These are phyloP conservation scores for Macrobrachium nipponense DNA, from an alignment of 1,140 invertebrate genomes.

Conservation along the genomic window DNA sequence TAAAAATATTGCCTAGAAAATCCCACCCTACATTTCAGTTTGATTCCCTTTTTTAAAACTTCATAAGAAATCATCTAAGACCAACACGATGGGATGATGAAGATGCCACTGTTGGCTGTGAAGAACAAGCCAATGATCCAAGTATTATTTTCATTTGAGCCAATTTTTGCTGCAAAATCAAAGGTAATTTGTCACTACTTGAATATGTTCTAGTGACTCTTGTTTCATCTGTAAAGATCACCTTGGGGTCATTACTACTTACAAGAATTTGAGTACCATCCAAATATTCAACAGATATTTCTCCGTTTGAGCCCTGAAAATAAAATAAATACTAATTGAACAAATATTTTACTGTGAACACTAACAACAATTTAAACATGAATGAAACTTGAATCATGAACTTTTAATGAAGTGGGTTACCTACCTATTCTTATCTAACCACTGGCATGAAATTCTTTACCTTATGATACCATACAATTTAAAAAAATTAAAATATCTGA, in stretches of 20 bases:
- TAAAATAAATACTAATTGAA: not conserved
- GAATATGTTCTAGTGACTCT: constrained; percentile 15
- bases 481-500: no score
- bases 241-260: constrained; percentile 40
- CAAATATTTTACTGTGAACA: not conserved
- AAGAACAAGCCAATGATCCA: constrained; percentile 8
- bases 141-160: constrained; percentile 33
- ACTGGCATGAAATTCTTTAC: no score
- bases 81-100: no score
- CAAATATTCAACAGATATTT: constrained; percentile 37
- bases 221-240: constrained; percentile 29
- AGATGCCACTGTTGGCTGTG: not conserved
- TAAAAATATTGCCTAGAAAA: no score
- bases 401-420: no score
- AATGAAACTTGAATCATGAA: no score
- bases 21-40: no score
- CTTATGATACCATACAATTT: no score
- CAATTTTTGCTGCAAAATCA: constrained; percentile 26
- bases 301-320: constrained; percentile 30
- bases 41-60: no score
- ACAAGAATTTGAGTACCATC: constrained; percentile 41
- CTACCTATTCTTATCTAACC: no score
- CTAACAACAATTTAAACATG: not conserved
- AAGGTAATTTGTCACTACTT: constrained; percentile 31
- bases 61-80: no score